Evolutionary conservation across 2,888 invertebrate genomes (phyloP).

Genomic region (Phasia obesa): DNA sequence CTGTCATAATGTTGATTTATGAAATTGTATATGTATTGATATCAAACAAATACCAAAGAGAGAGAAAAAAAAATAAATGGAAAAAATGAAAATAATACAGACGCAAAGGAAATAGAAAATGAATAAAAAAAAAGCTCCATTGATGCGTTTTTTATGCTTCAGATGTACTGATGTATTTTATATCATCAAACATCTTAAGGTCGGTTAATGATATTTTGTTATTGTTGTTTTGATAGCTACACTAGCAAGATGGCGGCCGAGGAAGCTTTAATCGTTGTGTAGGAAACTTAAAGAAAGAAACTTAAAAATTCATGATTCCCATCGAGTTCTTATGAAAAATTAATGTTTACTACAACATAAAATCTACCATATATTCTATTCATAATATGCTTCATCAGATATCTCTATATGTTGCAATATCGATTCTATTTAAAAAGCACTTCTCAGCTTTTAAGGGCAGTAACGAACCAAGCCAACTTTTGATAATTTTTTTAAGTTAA

Average conservation of each 20-base stretch:
- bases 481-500: too few relatives aligned
- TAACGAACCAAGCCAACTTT: too few relatives aligned
- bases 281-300: not conserved
- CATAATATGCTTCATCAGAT: too few relatives aligned
- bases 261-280: not conserved
- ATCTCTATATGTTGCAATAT: too few relatives aligned
- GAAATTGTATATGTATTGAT: conserved; percentile 66
- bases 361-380: too few relatives aligned
- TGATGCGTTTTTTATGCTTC: conserved; percentile 37
- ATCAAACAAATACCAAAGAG: conserved; percentile 8
- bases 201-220: conserved; percentile 17
- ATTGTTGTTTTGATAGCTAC: not conserved
- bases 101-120: conserved; percentile 20
- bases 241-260: not conserved
- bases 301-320: too few relatives aligned
- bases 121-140: not conserved
- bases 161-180: conserved; percentile 8
- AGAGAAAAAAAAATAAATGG: not conserved
- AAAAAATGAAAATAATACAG: not conserved
- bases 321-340: too few relatives aligned
- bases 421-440: too few relatives aligned
- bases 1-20: conserved; percentile 70
- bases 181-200: conserved; percentile 13
- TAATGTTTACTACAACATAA: too few relatives aligned
- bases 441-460: too few relatives aligned